phyloP scores from a whole-genome alignment of 1,140 invertebrate genomes.

The Aleiodes sp. region DNA sequence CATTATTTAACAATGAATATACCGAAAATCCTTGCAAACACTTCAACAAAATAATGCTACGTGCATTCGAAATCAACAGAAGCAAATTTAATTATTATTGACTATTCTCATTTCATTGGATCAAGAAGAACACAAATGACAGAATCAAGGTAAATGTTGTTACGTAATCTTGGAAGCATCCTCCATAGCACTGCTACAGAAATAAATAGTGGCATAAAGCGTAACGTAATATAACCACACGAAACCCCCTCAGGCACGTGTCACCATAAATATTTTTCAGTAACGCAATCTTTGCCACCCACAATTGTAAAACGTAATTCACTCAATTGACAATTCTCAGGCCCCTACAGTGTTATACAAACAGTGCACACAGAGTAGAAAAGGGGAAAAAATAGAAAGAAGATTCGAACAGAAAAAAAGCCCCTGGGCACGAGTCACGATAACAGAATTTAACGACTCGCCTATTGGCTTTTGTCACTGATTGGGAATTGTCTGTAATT shows the following conservation, averaged over 20 bases:
- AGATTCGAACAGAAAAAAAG: not conserved
- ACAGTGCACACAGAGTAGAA: not conserved
- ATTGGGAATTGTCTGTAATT: conserved; percentile 33
- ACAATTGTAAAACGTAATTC: conserved; percentile 27
- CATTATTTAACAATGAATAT: too few species aligned
- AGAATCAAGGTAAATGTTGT: not conserved
- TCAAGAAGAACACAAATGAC: not conserved
- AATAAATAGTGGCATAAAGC: not conserved
- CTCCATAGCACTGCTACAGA: not conserved
- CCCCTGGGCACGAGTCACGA: conserved; percentile 20
- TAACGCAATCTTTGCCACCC: conserved; percentile 18
- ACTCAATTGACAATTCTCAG: conserved; percentile 18
- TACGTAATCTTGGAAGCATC: not conserved
- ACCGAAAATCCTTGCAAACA: too few species aligned
- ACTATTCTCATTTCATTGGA: not conserved
- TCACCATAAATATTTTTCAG: conserved; percentile 33
- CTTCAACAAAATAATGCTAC: not conserved
- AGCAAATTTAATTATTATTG: not conserved
- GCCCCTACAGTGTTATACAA: not conserved
- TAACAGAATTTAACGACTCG: conserved; percentile 7
- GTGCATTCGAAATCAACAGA: not conserved
- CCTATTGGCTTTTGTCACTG: conserved; percentile 22
- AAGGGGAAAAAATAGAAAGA: not conserved
- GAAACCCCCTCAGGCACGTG: conserved; percentile 25
- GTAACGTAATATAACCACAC: not conserved